phyloP scores from a whole-genome alignment of 2,113 vertebrate species.

The Garra rufa region DNA sequence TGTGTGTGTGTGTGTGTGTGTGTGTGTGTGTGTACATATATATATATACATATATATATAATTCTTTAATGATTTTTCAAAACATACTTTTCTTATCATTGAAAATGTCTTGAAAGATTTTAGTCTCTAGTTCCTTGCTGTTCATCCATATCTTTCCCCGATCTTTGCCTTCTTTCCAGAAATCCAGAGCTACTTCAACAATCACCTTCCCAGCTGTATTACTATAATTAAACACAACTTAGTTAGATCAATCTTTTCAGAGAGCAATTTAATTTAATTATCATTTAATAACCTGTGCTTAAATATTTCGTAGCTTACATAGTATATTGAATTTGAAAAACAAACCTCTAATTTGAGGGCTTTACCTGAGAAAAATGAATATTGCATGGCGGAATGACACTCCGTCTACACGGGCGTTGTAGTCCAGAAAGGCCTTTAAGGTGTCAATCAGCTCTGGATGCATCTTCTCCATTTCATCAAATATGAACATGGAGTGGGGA shows the following conservation, averaged over 20 bases:
- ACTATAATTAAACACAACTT: background rate
- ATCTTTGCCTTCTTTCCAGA: background rate
- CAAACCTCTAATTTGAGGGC: background rate
- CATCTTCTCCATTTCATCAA: conserved; percentile 41
- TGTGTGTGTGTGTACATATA: no score
- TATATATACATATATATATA: background rate
- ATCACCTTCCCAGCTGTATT: background rate
- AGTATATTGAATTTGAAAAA: background rate
- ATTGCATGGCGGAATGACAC: no score
- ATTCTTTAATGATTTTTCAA: background rate
- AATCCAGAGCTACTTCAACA: background rate
- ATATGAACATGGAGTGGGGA: conserved; percentile 18
- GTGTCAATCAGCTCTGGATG: background rate
- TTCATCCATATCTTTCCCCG: background rate
- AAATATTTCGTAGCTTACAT: background rate
- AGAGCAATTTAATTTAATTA: background rate
- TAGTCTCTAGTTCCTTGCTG: background rate
- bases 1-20: no score
- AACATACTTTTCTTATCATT: background rate
- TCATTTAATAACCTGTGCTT: no score
- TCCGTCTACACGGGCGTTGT: no score
- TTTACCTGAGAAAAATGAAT: no score
- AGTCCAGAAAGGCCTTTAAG: no score
- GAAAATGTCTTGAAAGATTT: background rate
- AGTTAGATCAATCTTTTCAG: background rate